A percentile compares a stretch with the other conserved stretches of the same genome.
These are phyloP conservation scores for Pomatorhinus ruficollis DNA, from an alignment of 2,113 vertebrate genomes.

Conservation along the genomic window DNA sequence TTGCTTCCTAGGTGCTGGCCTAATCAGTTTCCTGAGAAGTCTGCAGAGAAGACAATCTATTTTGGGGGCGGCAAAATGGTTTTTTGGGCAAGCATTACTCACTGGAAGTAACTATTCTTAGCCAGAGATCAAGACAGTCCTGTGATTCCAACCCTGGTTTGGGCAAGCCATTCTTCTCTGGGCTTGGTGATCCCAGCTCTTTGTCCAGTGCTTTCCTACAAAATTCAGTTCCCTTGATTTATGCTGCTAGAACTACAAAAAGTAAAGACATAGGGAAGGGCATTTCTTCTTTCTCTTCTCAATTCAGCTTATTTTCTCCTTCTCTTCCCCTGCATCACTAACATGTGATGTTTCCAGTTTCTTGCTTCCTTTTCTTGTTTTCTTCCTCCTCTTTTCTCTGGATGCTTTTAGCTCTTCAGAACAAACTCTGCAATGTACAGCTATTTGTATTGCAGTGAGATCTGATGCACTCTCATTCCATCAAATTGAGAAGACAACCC, in stretches of 20 bases:
- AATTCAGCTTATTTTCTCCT: background rate
- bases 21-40: background rate
- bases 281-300: background rate
- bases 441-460: background rate
- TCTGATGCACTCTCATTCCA: background rate
- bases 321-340: background rate
- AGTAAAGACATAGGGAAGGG: background rate
- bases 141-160: background rate
- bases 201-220: background rate
- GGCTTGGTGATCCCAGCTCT: background rate
- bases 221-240: background rate
- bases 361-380: background rate
- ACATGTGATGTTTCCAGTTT: background rate
- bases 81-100: background rate
- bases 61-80: fast-evolving
- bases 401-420: background rate
- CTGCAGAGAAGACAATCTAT: background rate
- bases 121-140: background rate
- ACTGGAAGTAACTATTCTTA: background rate
- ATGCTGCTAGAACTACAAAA: background rate
- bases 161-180: background rate
- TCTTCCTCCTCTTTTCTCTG: background rate
- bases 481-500: background rate
- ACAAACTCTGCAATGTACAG: background rate
- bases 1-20: background rate